phyloP scores from a whole-genome alignment of 2,113 vertebrate genomes.

The Melanostigma gelatinosum region DNA sequence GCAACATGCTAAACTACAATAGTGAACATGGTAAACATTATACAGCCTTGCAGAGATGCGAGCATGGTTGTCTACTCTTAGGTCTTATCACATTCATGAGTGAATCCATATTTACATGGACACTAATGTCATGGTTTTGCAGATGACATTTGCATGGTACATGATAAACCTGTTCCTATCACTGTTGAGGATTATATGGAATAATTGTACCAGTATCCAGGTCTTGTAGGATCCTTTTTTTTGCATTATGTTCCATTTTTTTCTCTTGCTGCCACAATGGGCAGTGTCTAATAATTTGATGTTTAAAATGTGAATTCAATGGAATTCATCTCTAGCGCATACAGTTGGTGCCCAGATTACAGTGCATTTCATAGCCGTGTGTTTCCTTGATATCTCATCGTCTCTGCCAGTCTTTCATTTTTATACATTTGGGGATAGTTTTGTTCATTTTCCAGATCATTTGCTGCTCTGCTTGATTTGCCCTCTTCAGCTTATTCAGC shows the following conservation, averaged over 20 bases:
- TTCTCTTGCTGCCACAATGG: not conserved
- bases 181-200: not conserved
- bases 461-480: conserved; percentile 18
- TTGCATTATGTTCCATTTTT: not conserved
- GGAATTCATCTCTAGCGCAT: not conserved
- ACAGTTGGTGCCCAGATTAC: not conserved
- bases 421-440: not conserved
- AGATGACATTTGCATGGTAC: not conserved
- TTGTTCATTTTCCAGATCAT: not conserved
- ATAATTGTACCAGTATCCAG: not conserved
- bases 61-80: not conserved
- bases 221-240: not conserved
- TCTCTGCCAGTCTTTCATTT: not conserved
- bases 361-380: not conserved
- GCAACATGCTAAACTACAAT: too few species aligned
- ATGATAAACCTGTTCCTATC: not conserved
- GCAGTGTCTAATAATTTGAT: not conserved
- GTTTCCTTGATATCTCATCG: not conserved
- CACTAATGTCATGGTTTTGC: not conserved
- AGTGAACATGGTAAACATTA: not conserved
- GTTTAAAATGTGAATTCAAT: not conserved
- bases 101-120: not conserved
- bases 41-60: not conserved
- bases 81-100: not conserved
- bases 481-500: conserved; percentile 9